Percentiles rank a stretch among this genome's conserved stretches.
Evolutionary conservation across 2,113 vertebrate genomes (phyloP).

Genomic region (Amblyornis subalaris): DNA sequence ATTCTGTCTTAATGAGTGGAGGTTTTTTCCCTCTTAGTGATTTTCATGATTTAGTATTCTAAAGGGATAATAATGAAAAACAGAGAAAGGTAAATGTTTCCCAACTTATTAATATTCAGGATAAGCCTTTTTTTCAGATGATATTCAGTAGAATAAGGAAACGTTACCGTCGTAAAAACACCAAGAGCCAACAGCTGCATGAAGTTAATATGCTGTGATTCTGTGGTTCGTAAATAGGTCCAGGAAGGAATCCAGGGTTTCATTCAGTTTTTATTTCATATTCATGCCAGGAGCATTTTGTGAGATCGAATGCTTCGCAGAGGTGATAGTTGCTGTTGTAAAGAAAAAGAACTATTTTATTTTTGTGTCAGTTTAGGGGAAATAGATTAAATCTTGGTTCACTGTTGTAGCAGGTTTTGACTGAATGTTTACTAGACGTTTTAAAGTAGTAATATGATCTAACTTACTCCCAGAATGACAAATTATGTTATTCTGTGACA

Average conservation of each 20-base stretch:
- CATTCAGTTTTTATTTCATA: background rate
- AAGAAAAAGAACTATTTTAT: background rate
- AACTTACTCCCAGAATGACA: background rate
- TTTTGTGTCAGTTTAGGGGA: background rate
- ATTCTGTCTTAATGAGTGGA: background rate
- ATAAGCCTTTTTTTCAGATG: background rate
- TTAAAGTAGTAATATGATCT: background rate
- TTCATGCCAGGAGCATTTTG: background rate
- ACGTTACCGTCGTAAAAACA: background rate
- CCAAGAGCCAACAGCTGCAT: background rate
- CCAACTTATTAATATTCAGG: background rate
- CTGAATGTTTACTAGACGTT: fast-evolving
- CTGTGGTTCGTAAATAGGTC: background rate
- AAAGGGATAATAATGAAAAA: background rate
- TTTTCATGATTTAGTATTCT: background rate
- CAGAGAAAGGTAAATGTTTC: background rate
- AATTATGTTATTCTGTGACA: background rate
- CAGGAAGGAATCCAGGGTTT: background rate
- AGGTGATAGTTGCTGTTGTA: background rate
- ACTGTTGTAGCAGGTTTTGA: background rate
- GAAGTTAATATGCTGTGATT: background rate
- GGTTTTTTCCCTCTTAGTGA: background rate
- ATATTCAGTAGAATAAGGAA: background rate
- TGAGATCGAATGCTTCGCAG: fast-evolving
- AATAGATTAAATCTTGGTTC: background rate